A percentile compares a stretch with the other conserved stretches of the same genome.
phyloP scores from a whole-genome alignment of 2,888 invertebrate species.

The Drosophila mulleri region DNA sequence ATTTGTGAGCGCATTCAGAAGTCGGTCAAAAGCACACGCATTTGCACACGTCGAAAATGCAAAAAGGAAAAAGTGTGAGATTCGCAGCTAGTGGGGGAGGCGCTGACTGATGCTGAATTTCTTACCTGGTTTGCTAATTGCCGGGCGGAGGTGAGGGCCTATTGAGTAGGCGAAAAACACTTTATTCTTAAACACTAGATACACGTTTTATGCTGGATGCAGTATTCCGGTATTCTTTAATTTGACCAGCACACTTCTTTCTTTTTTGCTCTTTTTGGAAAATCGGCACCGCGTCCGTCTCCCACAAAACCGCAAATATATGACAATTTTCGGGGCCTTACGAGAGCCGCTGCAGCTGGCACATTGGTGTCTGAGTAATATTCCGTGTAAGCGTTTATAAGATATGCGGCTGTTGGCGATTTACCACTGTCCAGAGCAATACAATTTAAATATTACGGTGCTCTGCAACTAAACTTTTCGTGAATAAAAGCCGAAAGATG shows the following conservation, averaged over 20 bases:
- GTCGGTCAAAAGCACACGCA: constrained; percentile 52
- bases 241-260: constrained; percentile 16
- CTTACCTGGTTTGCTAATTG: constrained; percentile 52
- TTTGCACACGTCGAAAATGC: constrained; percentile 40
- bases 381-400: constrained; percentile 23
- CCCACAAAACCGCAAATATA: constrained; percentile 46
- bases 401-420: constrained; percentile 27
- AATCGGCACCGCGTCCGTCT: constrained; percentile 59
- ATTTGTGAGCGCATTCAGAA: constrained; percentile 43
- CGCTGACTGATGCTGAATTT: constrained; percentile 26
- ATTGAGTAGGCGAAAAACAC: constrained; percentile 41
- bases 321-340: constrained; percentile 45
- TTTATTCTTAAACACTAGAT: constrained; percentile 68
- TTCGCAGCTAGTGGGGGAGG: constrained; percentile 27
- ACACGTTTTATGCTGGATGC: constrained; percentile 27
- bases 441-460: constrained; percentile 50
- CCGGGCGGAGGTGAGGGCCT: constrained; percentile 45
- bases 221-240: constrained; percentile 25
- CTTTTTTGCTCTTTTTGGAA: constrained; percentile 34
- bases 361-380: constrained; percentile 17
- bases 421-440: constrained; percentile 43
- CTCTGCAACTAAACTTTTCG: constrained; percentile 67
- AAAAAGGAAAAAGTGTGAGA: constrained; percentile 16
- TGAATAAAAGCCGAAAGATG: constrained; percentile 78
- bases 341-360: constrained; percentile 28